Conservation (phyloP, 2,797 vertebrate species). For the Macropus fuliginosus region DNA sequence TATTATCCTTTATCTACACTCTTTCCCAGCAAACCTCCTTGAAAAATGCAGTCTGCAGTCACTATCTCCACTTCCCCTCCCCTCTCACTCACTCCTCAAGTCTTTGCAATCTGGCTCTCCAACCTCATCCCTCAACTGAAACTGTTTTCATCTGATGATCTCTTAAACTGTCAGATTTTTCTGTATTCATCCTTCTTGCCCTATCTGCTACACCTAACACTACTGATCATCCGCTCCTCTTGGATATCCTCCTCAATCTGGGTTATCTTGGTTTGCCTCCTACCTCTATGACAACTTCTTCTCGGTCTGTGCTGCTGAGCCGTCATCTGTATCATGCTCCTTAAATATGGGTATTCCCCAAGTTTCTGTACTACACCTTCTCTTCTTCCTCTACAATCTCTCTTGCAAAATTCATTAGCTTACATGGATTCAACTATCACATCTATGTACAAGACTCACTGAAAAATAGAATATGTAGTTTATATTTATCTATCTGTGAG, state of each 20-base stretch:
- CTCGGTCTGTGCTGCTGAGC: neutral
- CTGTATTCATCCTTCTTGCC: neutral
- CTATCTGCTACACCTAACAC: neutral
- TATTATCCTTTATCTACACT: neutral
- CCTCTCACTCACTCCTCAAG: neutral
- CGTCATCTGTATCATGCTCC: neutral
- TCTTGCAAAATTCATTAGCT: neutral
- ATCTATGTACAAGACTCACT: neutral
- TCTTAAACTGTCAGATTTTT: neutral
- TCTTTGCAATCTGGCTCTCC: neutral
- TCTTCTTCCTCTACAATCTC: neutral
- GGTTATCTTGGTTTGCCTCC: neutral
- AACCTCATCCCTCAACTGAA: neutral
- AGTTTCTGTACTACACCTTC: neutral
- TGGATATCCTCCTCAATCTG: neutral
- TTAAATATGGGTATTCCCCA: neutral
- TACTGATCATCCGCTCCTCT: neutral
- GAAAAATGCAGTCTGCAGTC: neutral
- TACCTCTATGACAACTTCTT: neutral
- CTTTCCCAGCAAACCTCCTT: neutral
- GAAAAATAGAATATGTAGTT: neutral
- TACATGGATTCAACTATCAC: neutral
- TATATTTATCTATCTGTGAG: neutral
- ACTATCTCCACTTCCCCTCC: neutral
- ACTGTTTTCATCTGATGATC: neutral